Base-by-base conservation (phyloP, 1,140 invertebrate genomes). In the Aethina tumida region DNA sequence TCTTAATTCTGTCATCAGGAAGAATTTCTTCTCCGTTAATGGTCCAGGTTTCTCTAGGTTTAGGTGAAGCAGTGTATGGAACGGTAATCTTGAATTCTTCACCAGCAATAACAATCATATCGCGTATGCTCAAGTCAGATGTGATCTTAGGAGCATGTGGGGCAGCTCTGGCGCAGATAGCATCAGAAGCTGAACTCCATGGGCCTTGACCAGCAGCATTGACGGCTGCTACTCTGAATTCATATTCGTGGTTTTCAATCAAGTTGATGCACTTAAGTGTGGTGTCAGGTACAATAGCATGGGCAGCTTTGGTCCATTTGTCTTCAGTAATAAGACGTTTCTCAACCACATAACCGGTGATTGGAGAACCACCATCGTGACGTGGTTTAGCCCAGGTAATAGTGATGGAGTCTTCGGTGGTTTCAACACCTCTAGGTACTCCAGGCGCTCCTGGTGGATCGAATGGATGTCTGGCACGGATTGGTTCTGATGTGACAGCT, bases 1-100 rank as follows among this genome's bases (percentile, higher is more conserved):
- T 88, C 43, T 82, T 80, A 42, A 97, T 84, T 32, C 93, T 77
- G 14, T 83, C 77, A 56, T 88, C 84, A 2, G 77, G 71, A 45
- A 73, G 66, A 2, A 96, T 74, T 51, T 92, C 87, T 44, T 85
- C 77, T 13, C 84, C 84, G 58, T 94, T 92, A 21, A 93, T 76
- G 16, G 75, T 79, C 92, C 92, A 96, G 19, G 72, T 70, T 26
- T 86, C 81, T 66, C 78, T 85, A 2, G 96, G 94, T 49, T 76
- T 77, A 2, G 95, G 95, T 58, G 84, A 86, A 13, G 87, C 94
- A 50, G 72, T 75, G 60, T 83, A 97, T 12, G 94, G 94, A 16
- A 97, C 90, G 8, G 83, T 90, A 40, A 98, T 93, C 42, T 85
- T 93, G 59, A 97, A 93, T 56, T 90, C 86, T 67, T 97, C 89